Evolutionary conservation across 1,140 invertebrate species (phyloP).

Genomic region (Trichonephila clavata): DNA sequence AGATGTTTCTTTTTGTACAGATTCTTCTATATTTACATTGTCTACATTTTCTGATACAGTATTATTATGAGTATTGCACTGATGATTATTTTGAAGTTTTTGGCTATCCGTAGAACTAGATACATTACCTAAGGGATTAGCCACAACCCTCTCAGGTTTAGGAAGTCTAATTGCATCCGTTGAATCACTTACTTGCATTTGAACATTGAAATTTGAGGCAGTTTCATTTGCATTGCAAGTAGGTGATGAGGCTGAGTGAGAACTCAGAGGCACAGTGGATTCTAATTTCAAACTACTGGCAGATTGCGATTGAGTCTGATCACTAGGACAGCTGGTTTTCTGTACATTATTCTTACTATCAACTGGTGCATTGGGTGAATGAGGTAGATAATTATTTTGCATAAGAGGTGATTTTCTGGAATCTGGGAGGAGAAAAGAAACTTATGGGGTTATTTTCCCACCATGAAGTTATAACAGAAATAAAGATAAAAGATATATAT

Average conservation of each 20-base stretch:
- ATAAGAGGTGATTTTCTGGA: constrained; percentile 73
- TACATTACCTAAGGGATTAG: constrained; percentile 60
- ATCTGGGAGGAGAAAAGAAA: constrained; percentile 22
- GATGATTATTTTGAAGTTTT: constrained; percentile 66
- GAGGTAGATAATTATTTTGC: constrained; percentile 77
- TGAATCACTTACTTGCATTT: constrained; percentile 68
- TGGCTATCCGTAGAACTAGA: constrained; percentile 72
- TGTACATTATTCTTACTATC: constrained; percentile 71
- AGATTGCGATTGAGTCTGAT: constrained; percentile 70
- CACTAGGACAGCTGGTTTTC: constrained; percentile 58
- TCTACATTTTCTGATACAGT: constrained; percentile 52
- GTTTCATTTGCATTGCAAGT: constrained; percentile 72
- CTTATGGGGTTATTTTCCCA: not conserved
- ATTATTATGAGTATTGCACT: constrained; percentile 73
- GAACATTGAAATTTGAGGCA: constrained; percentile 63
- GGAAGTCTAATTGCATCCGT: constrained; percentile 63
- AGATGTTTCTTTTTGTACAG: constrained; percentile 68
- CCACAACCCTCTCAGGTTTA: constrained; percentile 39
- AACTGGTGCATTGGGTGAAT: constrained; percentile 70
- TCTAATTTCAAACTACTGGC: constrained; percentile 70
- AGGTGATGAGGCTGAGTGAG: constrained; percentile 63
- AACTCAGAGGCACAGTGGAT: constrained; percentile 75
- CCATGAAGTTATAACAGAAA: no score
- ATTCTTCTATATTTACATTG: constrained; percentile 63
- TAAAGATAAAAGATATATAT: no score